phyloP scores from a whole-genome alignment of 2,113 vertebrate genomes.

The Silurus glanis region DNA sequence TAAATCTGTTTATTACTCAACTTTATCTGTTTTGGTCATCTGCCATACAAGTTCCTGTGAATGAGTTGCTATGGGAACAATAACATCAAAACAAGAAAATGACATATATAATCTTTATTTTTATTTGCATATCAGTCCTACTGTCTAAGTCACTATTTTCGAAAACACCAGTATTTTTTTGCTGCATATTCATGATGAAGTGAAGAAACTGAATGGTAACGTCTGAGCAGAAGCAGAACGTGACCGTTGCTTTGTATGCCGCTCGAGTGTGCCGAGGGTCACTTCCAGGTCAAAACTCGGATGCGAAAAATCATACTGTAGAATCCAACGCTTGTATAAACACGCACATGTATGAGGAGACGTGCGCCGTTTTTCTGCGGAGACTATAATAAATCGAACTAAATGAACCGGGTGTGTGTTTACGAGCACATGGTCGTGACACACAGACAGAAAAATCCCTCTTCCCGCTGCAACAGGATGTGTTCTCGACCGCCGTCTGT shows the following conservation, averaged over 20 bases:
- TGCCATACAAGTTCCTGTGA: not conserved
- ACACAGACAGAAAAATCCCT: not conserved
- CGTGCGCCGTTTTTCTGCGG: not conserved
- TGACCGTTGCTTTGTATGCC: not conserved
- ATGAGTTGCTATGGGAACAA: not conserved
- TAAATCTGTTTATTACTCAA: not conserved
- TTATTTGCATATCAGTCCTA: not conserved
- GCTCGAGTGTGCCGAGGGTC: not conserved
- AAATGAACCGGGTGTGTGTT: not conserved
- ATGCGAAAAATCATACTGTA: not conserved
- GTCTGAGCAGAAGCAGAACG: not conserved
- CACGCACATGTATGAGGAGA: not conserved
- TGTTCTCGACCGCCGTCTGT: not conserved
- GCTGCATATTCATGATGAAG: not conserved
- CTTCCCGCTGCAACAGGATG: not conserved
- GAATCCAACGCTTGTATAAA: not conserved
- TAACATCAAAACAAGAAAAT: not conserved
- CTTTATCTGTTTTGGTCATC: not conserved
- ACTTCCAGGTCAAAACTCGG: not conserved
- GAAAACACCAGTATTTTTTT: not conserved
- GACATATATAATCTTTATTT: not conserved
- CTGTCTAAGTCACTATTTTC: not conserved
- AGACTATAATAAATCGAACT: not conserved
- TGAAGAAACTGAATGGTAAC: not conserved
- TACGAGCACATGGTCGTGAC: not conserved